A percentile compares a stretch with the other conserved stretches of the same genome.
These are phyloP conservation scores for Gouania willdenowi DNA, from an alignment of 2,797 vertebrate genomes.

Conservation along the genomic window DNA sequence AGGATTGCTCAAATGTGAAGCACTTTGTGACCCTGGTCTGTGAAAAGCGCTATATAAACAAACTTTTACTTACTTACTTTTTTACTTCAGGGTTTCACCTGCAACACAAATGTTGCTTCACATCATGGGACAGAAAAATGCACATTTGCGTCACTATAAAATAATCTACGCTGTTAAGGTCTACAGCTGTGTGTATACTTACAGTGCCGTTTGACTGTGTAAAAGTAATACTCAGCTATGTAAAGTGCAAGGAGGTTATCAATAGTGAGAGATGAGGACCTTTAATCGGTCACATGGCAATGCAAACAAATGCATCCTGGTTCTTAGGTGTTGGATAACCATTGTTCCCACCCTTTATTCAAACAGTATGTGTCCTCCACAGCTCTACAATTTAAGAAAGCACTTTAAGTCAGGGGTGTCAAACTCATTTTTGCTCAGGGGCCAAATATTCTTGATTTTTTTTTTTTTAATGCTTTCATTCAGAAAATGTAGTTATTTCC, in stretches of 20 bases:
- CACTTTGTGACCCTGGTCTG: no score
- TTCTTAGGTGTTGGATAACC: constrained; percentile 56
- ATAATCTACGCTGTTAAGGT: constrained; percentile 32
- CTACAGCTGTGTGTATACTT: constrained; percentile 10
- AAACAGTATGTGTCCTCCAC: no score
- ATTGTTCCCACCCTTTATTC: constrained; percentile 60
- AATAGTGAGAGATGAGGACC: constrained; percentile 27
- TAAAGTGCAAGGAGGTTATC: constrained; percentile 15
- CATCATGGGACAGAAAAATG: constrained; percentile 34
- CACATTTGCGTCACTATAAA: constrained; percentile 34
- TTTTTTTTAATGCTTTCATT: no score
- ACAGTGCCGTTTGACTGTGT: constrained; percentile 17
- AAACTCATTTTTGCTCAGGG: no score
- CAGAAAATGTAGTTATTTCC: no score
- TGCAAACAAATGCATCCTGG: constrained; percentile 76
- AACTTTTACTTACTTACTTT: no score
- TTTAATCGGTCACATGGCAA: constrained; percentile 53
- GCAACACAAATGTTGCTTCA: no score
- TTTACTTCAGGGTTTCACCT: no score
- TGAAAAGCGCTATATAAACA: no score
- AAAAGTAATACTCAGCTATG: constrained; percentile 4
- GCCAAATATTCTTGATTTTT: no score
- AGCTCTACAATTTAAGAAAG: no score
- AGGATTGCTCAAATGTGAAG: constrained; percentile 30
- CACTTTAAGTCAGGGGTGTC: no score